These are phyloP conservation scores for Schizaphis graminum DNA, from an alignment of 2,888 invertebrate genomes.

Conservation along the genomic window DNA sequence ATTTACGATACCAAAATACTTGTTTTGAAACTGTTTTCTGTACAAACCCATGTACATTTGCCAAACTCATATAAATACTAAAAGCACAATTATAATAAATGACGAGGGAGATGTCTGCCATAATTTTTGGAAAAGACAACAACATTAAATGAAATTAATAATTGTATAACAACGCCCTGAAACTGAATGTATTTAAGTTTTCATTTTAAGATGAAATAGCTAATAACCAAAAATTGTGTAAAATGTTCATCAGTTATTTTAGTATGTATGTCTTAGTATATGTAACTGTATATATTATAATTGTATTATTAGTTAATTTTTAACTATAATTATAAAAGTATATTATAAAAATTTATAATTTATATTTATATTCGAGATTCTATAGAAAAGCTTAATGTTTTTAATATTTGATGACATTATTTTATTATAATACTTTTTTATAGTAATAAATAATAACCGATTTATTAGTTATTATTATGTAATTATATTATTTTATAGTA, in stretches of 20 bases:
- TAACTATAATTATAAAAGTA: no score
- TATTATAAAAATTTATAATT: no score
- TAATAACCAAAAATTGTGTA: neutral
- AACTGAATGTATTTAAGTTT: neutral
- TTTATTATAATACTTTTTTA: neutral
- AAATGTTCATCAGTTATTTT: neutral
- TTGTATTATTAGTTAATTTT: neutral
- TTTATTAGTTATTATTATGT: neutral
- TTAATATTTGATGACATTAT: neutral
- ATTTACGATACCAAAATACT: conserved; percentile 45
- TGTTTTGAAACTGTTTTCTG: conserved; percentile 25
- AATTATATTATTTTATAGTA: neutral
- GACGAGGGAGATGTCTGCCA: neutral
- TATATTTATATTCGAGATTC: neutral
- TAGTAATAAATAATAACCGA: no score
- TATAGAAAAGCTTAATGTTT: neutral
- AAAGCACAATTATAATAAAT: conserved; percentile 34
- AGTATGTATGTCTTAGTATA: neutral
- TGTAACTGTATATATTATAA: neutral
- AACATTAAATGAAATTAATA: neutral
- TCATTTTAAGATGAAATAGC: neutral
- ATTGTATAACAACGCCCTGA: neutral
- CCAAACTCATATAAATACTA: conserved; percentile 35
- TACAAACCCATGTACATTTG: neutral
- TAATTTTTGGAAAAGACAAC: neutral